These are phyloP conservation scores for Drosophila ercepeae DNA, from an alignment of 1,140 invertebrate genomes.

Conservation along the genomic window DNA sequence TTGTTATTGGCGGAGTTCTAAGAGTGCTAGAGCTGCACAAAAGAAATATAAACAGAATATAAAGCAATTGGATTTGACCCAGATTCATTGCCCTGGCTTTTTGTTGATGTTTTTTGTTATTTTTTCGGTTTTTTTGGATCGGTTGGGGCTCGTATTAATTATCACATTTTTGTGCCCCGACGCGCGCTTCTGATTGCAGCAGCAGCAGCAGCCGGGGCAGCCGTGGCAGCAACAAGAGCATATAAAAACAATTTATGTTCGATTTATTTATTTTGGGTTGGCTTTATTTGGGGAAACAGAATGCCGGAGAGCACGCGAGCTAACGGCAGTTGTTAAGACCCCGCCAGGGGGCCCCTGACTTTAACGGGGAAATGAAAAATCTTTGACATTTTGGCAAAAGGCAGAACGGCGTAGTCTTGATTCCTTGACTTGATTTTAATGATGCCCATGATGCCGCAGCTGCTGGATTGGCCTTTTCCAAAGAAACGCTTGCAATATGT, in stretches of 20 bases:
- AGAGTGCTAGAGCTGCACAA: constrained; percentile 52
- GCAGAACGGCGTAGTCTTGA: constrained; percentile 35
- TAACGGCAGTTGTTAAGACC: constrained; percentile 58
- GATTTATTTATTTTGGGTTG: constrained; percentile 59
- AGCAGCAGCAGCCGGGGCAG: constrained; percentile 4
- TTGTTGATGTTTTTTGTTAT: constrained; percentile 25
- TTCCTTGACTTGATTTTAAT: constrained; percentile 70
- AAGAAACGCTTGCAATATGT: constrained; percentile 61
- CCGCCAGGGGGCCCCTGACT: constrained; percentile 10
- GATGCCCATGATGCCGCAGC: constrained; percentile 56
- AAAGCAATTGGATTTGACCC: constrained; percentile 73
- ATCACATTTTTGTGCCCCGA: constrained; percentile 62
- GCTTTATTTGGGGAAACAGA: constrained; percentile 19
- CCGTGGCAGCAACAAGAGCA: constrained; percentile 11
- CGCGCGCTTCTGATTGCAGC: constrained; percentile 56
- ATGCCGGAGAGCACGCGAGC: constrained; percentile 59
- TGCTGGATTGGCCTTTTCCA: constrained; percentile 57
- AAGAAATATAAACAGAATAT: constrained; percentile 68
- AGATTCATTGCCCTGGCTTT: constrained; percentile 46
- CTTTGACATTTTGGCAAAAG: constrained; percentile 66
- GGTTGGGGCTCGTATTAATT: constrained; percentile 60
- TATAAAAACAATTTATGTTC: constrained; percentile 52
- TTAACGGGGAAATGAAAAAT: constrained; percentile 27
- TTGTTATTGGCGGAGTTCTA: constrained; percentile 44
- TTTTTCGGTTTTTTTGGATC: constrained; percentile 7